These are phyloP conservation scores for Hippolais icterina DNA, from an alignment of 2,113 vertebrate genomes.

Conservation along the genomic window DNA sequence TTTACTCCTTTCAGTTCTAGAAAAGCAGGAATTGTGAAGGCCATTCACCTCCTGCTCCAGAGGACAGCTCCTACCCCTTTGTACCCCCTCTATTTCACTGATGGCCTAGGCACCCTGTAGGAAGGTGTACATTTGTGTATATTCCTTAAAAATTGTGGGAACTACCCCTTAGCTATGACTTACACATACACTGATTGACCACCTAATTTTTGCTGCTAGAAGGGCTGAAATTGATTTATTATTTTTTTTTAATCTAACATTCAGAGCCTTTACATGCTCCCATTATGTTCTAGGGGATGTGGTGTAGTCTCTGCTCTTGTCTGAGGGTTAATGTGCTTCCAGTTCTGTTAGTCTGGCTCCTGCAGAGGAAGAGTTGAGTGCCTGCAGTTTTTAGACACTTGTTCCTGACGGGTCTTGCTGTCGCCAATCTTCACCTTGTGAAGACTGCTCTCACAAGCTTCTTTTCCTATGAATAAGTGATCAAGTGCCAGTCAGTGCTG, in stretches of 20 bases:
- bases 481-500: background rate
- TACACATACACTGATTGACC: background rate
- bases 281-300: background rate
- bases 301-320: background rate
- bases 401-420: background rate
- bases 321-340: background rate
- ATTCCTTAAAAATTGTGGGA: background rate
- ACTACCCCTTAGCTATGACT: background rate
- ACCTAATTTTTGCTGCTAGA: background rate
- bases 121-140: background rate
- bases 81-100: background rate
- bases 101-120: background rate
- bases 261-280: rapidly evolving
- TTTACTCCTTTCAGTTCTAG: background rate
- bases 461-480: background rate
- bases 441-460: background rate
- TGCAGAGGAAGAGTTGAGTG: background rate
- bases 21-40: background rate
- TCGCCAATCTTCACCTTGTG: background rate
- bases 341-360: background rate
- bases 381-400: background rate
- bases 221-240: background rate
- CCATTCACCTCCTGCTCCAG: background rate
- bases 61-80: background rate
- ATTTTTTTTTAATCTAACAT: background rate